Evolutionary conservation across 2,888 invertebrate genomes (phyloP), one percentile per base, ranked within the genome.

Genomic region (Monoplex corrugatus): DNA sequence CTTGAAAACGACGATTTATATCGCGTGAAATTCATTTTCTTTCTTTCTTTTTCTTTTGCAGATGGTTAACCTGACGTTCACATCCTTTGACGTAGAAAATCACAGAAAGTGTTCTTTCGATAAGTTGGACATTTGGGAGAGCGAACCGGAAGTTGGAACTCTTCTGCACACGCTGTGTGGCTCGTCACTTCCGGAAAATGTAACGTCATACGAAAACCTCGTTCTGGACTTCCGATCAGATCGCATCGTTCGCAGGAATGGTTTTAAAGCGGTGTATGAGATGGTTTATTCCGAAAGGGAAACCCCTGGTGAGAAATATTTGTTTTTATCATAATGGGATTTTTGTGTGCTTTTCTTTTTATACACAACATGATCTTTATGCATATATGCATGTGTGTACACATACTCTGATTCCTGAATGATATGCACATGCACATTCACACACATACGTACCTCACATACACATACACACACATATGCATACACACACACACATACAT

Each of bases 171-270:
- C 82, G 40, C 88, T 83, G 44, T 91, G 91, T 85, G 91, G 90
- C 13, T 28, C 38, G n/a, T 38, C 44, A n/a, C 50, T 87, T 57
- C 93, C 93, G 0, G 78, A 19, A 8, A 91, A 91, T n/a, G 45
- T 93, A 0, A 92, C 92, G 28, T 90, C 89, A 16, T 35, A 90
- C 5, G 88, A 87, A 35, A 83, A 87, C 5, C 50, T 93, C 32
- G 88, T 91, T 19, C 50, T 94, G 68, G 87, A 90, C 35, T 93
- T 94, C 78, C 87, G n/a, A 3, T 91, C 92, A 10, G 93, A 93
- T 72, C 90, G 91, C 0, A 80, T 91, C 16, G 75, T 80, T 0
- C 80, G 90, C 28, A 89, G 87, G 38, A 44, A 80, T 8, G 94
- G 94, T 13, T 94, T 94, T 57, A 89, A 89, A 75, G 86, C 92